Evolutionary conservation across 2,888 invertebrate genomes (phyloP), one percentile per base, ranked within the genome.

Genomic region (Mythimna impura): DNA sequence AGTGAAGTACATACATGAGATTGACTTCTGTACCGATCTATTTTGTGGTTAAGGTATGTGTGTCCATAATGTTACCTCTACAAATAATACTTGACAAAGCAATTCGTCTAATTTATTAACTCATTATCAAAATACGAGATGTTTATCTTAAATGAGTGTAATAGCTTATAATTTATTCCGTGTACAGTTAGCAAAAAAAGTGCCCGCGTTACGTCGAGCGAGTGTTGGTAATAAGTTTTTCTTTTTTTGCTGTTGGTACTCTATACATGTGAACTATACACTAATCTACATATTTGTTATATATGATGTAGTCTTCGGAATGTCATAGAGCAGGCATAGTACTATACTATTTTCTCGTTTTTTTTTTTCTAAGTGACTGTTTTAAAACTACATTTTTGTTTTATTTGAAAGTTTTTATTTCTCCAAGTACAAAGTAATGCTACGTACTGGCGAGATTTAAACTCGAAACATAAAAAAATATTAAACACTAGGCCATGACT

Each of bases 81-180:
- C 52, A 55, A 74, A 68, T 62, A 79, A 58, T 66, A 67, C 58
- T 73, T 43, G 64, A 84, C 69, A 71, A 10, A 68, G 14, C 66
- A 70, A 25, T 70, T 74, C 66, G 65, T 80, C 64, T 22, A 25
- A 76, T 86, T 91, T 74, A 90, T 91, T 91, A 81, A 82, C 73
- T 70, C 84, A 86, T 89, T 90, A 92, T 92, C 90, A 91, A 91
- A 91, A 93, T 90, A 82, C 90, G 83, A 91, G 94, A 95, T 94
- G 81, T 75, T 89, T 92, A 94, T 95, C 94, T 91, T 93, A 95
- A 94, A 94, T 92, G 93, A 91, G 93, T 91, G 93, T 95, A 94
- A 95, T 94, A 89, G 92, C 87, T 90, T 88, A 88, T 94, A 94
- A 94, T 94, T 90, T 93, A 93, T 94, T 91, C 91, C 87, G 82